Conservation (phyloP, 2,113 vertebrate species). For the Mustela nigripes region DNA sequence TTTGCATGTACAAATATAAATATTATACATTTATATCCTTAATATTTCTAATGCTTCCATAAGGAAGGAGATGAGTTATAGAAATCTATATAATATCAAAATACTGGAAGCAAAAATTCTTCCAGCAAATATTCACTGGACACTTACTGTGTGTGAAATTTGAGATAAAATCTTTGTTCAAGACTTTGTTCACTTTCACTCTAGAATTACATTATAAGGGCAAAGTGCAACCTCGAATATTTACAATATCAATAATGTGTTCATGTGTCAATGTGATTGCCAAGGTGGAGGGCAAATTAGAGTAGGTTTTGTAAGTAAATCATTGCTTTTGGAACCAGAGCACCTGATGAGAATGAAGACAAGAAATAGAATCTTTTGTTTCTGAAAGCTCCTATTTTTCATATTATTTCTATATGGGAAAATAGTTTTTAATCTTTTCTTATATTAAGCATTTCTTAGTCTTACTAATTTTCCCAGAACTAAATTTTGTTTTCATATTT, state of each 20-base stretch:
- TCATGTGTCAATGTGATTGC: neutral
- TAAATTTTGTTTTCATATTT: neutral
- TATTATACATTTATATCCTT: neutral
- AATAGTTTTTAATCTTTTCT: neutral
- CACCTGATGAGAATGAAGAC: neutral
- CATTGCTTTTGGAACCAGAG: neutral
- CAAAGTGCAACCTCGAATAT: neutral
- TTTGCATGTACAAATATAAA: neutral
- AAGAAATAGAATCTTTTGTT: neutral
- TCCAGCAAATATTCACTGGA: neutral
- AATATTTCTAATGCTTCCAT: neutral
- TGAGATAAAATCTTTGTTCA: neutral
- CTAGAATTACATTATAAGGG: neutral
- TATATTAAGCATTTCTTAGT: neutral
- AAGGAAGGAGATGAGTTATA: neutral
- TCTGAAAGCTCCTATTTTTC: neutral
- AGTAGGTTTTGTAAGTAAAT: neutral
- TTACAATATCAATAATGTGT: neutral
- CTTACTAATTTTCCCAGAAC: neutral
- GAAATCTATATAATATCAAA: neutral
- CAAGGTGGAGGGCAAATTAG: neutral
- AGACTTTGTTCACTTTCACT: neutral
- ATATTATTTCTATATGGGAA: neutral
- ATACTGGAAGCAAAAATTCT: neutral
- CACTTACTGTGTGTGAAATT: neutral